phyloP scores from a whole-genome alignment of 2,888 invertebrate species.

The Drosophila mimica region DNA sequence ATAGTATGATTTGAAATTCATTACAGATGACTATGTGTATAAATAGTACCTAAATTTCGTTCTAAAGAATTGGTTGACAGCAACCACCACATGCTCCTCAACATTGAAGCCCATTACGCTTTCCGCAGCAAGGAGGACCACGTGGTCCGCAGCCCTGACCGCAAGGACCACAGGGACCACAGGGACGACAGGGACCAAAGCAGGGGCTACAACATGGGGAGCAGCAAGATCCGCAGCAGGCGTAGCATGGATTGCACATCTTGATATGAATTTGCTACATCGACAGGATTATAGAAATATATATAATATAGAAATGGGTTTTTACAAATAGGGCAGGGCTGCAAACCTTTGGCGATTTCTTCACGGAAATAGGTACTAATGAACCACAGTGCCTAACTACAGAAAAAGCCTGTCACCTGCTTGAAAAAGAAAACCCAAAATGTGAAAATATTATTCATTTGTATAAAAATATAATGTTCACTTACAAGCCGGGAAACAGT shows the following conservation, averaged over 20 bases:
- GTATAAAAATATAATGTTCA: background rate
- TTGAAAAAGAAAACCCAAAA: background rate
- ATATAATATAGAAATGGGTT: background rate
- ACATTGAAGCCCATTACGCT: slow-evolving; percentile 19
- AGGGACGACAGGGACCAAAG: slow-evolving; percentile 19
- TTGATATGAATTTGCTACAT: slow-evolving; percentile 4
- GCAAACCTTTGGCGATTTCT: background rate
- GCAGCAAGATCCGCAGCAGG: slow-evolving; percentile 35
- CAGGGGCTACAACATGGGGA: slow-evolving; percentile 33
- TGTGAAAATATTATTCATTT: background rate
- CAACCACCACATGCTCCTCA: slow-evolving; percentile 4
- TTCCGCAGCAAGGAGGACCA: slow-evolving; percentile 8
- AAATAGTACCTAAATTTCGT: slow-evolving; percentile 7
- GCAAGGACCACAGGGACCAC: slow-evolving; percentile 24
- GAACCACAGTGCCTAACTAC: slow-evolving; percentile 2
- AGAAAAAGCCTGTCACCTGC: slow-evolving; percentile 16
- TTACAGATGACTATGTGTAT: background rate
- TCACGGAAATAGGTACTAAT: slow-evolving; percentile 7
- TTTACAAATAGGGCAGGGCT: background rate
- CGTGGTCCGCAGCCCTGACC: background rate
- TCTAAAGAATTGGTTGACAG: slow-evolving; percentile 16
- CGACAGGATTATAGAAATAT: background rate
- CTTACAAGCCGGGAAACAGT: slow-evolving; percentile 26
- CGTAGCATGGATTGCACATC: slow-evolving; percentile 52
- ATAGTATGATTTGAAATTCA: background rate